These are phyloP conservation scores for Sceloporus tristichus DNA, from an alignment of 2,113 vertebrate species.

Conservation along the genomic window DNA sequence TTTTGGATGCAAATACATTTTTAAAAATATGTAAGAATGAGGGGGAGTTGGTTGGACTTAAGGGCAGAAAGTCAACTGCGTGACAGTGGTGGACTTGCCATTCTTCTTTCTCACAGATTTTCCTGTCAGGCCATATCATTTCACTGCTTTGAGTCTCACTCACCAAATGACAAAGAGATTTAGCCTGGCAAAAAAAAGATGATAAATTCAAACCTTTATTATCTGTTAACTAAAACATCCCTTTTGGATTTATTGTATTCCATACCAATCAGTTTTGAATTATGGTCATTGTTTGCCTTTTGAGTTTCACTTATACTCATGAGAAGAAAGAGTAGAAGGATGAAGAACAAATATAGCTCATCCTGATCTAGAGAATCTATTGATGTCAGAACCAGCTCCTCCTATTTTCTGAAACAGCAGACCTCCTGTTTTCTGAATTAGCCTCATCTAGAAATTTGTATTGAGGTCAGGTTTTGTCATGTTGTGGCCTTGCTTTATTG, in stretches of 20 bases:
- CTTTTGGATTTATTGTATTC: constrained; percentile 12
- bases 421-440: background rate
- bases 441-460: background rate
- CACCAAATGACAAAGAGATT: constrained; percentile 60
- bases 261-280: background rate
- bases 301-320: background rate
- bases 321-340: background rate
- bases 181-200: constrained; percentile 23
- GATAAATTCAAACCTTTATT: constrained; percentile 45
- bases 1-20: constrained; percentile 35
- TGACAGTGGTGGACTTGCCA: constrained; percentile 46
- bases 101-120: constrained; percentile 43
- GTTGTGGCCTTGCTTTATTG: background rate
- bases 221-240: constrained; percentile 50
- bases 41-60: constrained; percentile 1
- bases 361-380: background rate
- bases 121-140: constrained; percentile 36
- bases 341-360: background rate
- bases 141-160: constrained; percentile 42
- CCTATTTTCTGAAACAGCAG: background rate
- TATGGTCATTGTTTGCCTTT: rapidly evolving
- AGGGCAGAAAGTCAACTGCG: constrained; percentile 37
- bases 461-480: background rate
- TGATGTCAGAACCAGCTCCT: background rate
- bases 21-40: constrained; percentile 15